A percentile compares a stretch with the other conserved stretches of the same genome.
These are phyloP conservation scores for Chelonia mydas DNA, from an alignment of 2,797 vertebrate genomes.

Conservation along the genomic window DNA sequence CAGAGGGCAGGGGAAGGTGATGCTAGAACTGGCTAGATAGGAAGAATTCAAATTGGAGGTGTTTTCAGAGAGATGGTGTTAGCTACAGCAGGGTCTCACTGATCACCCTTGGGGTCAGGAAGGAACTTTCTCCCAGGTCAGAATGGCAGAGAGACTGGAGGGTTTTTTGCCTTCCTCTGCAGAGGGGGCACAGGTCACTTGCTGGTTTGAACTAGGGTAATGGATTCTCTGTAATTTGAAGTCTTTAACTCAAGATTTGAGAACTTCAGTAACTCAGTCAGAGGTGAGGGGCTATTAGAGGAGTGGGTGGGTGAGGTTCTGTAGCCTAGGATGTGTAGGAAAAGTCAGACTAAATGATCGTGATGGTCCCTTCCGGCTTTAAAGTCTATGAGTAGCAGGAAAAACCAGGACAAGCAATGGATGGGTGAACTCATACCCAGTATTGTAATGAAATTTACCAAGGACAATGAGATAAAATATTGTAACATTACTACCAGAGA, in stretches of 20 bases:
- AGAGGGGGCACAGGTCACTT: neutral
- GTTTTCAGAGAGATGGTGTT: rapidly evolving
- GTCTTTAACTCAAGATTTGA: no score
- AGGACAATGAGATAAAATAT: neutral
- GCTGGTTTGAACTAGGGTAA: no score
- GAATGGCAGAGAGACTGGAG: no score
- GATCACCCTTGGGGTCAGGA: no score
- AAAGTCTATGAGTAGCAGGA: neutral
- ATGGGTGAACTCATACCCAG: neutral
- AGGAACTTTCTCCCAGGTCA: no score
- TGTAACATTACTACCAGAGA: rapidly evolving
- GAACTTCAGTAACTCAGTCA: no score
- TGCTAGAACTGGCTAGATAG: neutral
- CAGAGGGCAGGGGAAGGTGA: neutral
- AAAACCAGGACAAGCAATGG: rapidly evolving
- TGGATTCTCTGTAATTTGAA: no score
- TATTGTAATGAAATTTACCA: rapidly evolving
- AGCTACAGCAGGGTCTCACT: neutral
- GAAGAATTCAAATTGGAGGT: neutral
- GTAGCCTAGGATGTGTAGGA: no score
- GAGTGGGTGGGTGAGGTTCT: no score
- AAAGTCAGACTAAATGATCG: no score
- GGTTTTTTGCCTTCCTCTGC: neutral
- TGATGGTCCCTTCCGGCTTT: no score
- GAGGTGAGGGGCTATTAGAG: no score